Base-by-base conservation (phyloP, 2,113 vertebrate species). In the Menura novaehollandiae region DNA sequence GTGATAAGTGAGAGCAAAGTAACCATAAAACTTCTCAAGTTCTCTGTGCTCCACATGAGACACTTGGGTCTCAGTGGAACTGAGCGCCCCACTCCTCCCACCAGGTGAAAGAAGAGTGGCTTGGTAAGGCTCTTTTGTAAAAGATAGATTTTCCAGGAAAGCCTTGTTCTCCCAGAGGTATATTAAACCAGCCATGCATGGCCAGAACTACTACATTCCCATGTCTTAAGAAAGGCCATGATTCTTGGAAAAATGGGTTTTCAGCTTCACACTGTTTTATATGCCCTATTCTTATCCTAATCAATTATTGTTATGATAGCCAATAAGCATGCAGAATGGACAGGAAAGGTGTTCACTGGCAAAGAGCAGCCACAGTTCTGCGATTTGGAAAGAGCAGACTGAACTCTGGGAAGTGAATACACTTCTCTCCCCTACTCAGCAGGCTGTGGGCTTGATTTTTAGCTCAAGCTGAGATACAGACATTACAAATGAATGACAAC, bases 141-240 rank as follows among this genome's bases (percentile, higher is more conserved):
- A 76, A 84, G 35, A 74, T 8, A 75, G 43, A 43, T 93, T 95
- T 96, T 60, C 92, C 83, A 94, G 85, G 93, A 93, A 88, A 81
- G 59, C 60, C 79, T 93, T 91, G 79, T 46, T 92, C 88, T 95
- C 85, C 84, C 10, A 6, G 13, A 93, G 37, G 43, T 37, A 10
- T 89, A 32, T 30, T 86, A 91, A 88, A 93, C 52, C 17, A 91
- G 47, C 17, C 12, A 1, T 59, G 44, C 51, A 55, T 39, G 47
- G 35, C 35, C 39, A 93, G 71, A 79, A 30, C 87, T 91, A 53
- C 77, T 68, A 26, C 32, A 49, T 72, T 94, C n/a, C 27, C 2
- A 0, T 27, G 21, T 56, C 63, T 78, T 52, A 60, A 89, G 41
- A 69, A 88, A 28, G 15, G 32, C 6, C 10, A 41, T 9, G n/a